Evolutionary conservation across 2,888 invertebrate genomes (phyloP).

Genomic region (Argyresthia goedartella): DNA sequence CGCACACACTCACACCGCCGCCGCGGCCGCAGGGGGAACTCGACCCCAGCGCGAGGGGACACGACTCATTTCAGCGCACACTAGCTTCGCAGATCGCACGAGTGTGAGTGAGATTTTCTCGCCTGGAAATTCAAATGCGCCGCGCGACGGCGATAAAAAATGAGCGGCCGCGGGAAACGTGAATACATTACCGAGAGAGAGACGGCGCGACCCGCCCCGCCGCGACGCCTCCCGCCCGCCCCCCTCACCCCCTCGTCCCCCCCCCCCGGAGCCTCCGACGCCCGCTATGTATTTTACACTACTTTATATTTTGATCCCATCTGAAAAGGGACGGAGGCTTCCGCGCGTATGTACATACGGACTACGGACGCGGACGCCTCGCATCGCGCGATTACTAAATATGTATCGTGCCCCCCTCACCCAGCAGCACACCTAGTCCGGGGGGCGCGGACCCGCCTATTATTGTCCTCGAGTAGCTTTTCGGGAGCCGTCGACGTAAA

Average conservation of each 20-base stretch:
- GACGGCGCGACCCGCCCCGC: constrained; percentile 36
- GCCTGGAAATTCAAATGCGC: constrained; percentile 69
- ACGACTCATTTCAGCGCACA: not conserved
- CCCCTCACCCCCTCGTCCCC: constrained; percentile 22
- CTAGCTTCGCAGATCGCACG: not conserved
- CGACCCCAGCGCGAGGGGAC: not conserved
- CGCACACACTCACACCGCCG: not conserved
- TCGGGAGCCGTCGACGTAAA: too few species aligned
- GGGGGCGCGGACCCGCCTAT: not conserved
- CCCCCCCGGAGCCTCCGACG: constrained; percentile 15
- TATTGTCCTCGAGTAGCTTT: too few species aligned
- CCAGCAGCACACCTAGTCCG: not conserved
- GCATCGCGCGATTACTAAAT: constrained; percentile 28
- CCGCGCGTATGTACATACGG: not conserved
- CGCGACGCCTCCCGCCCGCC: constrained; percentile 17
- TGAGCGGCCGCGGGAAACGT: constrained; percentile 61
- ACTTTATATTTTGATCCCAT: constrained; percentile 50
- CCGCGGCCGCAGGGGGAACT: not conserved
- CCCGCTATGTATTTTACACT: constrained; percentile 43
- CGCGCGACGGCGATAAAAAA: constrained; percentile 70
- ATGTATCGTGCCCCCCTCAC: constrained; percentile 24
- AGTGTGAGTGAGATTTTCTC: constrained; percentile 65
- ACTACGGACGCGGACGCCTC: too few species aligned
- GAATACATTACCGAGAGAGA: constrained; percentile 58
- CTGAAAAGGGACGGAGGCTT: constrained; percentile 42